These are phyloP conservation scores for Grammomys surdaster DNA, from an alignment of 2,113 vertebrate genomes.

Conservation along the genomic window DNA sequence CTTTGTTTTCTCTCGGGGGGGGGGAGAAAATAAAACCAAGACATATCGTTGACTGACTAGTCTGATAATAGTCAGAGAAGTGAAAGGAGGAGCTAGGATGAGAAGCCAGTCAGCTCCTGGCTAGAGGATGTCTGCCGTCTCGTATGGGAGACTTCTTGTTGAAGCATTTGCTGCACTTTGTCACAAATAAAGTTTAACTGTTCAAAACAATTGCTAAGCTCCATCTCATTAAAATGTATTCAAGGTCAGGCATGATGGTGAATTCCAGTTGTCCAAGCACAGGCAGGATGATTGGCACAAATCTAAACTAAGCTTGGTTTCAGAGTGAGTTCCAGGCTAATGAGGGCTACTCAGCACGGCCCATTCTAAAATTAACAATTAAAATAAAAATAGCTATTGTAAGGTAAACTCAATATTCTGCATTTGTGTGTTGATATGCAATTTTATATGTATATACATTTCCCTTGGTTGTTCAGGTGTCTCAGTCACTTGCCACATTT, in stretches of 20 bases:
- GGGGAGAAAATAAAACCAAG: background rate
- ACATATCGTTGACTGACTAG: background rate
- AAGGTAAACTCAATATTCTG: background rate
- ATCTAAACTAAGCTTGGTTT: background rate
- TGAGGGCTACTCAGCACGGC: background rate
- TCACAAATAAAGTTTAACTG: background rate
- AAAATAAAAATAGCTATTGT: background rate
- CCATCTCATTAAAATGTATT: background rate
- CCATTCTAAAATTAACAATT: background rate
- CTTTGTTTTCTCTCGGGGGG: background rate
- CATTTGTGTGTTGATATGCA: no score
- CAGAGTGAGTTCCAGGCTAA: background rate
- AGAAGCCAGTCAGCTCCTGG: no score
- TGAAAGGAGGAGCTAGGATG: background rate
- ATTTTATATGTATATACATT: background rate
- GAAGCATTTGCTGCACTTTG: background rate
- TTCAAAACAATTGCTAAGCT: background rate
- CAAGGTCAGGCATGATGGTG: background rate
- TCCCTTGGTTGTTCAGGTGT: background rate
- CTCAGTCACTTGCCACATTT: background rate
- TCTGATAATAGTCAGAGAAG: background rate
- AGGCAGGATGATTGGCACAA: background rate
- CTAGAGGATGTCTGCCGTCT: background rate
- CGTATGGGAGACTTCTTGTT: background rate
- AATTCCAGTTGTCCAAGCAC: no score